phyloP scores from a whole-genome alignment of 2,888 invertebrate genomes.

The Halictus quadricinctus region DNA sequence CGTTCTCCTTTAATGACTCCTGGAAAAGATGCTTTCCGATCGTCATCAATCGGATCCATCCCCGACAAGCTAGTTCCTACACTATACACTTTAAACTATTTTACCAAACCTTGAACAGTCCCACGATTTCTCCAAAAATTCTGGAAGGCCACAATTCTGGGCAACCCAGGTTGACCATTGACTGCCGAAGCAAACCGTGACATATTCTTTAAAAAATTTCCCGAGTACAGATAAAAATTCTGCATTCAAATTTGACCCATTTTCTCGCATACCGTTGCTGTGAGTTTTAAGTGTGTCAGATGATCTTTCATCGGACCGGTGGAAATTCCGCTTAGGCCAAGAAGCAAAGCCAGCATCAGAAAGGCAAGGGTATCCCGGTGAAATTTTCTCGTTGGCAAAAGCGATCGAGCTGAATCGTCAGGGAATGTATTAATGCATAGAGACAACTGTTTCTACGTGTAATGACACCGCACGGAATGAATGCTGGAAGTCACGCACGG shows the following conservation, averaged over 20 bases:
- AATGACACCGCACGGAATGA: slow-evolving; percentile 57
- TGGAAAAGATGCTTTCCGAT: slow-evolving; percentile 37
- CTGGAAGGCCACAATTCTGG: neutral
- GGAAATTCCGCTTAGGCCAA: neutral
- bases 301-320: too few relatives aligned
- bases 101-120: neutral
- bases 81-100: neutral
- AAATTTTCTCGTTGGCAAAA: slow-evolving; percentile 2
- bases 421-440: slow-evolving; percentile 57
- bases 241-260: too few relatives aligned
- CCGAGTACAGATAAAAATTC: too few relatives aligned
- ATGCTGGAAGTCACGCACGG: slow-evolving; percentile 69
- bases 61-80: neutral
- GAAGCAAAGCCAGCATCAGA: neutral
- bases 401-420: slow-evolving; percentile 36
- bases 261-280: too few relatives aligned
- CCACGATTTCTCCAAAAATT: neutral
- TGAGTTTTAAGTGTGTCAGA: too few relatives aligned
- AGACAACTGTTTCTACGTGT: slow-evolving; percentile 55
- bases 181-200: too few relatives aligned
- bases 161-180: too few relatives aligned
- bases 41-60: neutral
- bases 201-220: too few relatives aligned
- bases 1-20: slow-evolving; percentile 51
- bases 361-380: neutral